These are phyloP conservation scores for Digitonthophagus gazella DNA, from an alignment of 2,888 invertebrate species.

Conservation along the genomic window DNA sequence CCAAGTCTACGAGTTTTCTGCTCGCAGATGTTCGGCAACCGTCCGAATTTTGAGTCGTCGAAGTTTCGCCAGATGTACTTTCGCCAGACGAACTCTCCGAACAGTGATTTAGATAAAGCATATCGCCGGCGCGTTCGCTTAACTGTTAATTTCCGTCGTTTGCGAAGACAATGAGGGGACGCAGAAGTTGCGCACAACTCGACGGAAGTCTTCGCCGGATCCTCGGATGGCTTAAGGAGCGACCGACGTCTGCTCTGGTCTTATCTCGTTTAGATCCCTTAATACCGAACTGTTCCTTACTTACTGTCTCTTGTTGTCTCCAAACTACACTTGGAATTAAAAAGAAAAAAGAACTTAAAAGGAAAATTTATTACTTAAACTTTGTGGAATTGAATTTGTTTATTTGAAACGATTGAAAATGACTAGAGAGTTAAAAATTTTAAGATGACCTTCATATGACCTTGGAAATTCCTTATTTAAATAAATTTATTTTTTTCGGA, in stretches of 20 bases:
- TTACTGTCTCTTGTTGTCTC: neutral
- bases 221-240: neutral
- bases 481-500: no score
- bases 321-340: neutral
- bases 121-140: slow-evolving; percentile 9
- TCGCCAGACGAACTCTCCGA: neutral
- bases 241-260: slow-evolving; percentile 3
- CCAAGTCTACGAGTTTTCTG: neutral
- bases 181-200: neutral
- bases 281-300: slow-evolving; percentile 10
- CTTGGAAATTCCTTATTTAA: no score
- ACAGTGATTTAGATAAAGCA: slow-evolving; percentile 17
- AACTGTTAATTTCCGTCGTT: slow-evolving; percentile 15
- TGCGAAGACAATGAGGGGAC: slow-evolving; percentile 5
- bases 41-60: neutral
- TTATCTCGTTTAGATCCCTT: slow-evolving; percentile 11
- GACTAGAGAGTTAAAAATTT: no score
- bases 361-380: no score
- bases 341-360: no score
- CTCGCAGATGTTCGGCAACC: neutral
- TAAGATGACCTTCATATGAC: no score
- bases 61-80: neutral
- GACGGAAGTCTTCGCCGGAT: slow-evolving; percentile 9
- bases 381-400: no score
- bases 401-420: no score